phyloP scores from a whole-genome alignment of 2,797 vertebrate species.

The Sandelia bainsii region DNA sequence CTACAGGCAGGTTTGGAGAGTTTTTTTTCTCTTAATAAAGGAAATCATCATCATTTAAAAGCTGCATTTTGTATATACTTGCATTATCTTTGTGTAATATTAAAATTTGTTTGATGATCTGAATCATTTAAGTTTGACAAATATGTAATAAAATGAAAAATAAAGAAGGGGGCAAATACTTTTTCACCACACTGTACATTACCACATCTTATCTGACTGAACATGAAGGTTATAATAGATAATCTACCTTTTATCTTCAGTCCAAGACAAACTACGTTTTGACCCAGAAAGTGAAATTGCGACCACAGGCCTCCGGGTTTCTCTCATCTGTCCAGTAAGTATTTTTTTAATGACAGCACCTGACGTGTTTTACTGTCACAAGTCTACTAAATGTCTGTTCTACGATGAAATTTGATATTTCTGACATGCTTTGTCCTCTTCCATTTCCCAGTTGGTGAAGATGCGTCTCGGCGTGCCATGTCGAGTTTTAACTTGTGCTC shows the following conservation, averaged over 20 bases:
- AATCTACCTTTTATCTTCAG: conserved; percentile 71
- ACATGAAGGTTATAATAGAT: background rate
- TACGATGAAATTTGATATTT: background rate
- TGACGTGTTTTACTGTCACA: background rate
- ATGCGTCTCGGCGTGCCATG: conserved; percentile 97
- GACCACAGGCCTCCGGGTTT: conserved; percentile 96
- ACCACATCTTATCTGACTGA: background rate
- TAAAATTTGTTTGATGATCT: too few relatives aligned
- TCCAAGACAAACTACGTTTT: conserved; percentile 96
- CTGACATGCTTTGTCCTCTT: background rate
- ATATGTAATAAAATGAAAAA: too few relatives aligned
- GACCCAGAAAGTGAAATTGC: conserved; percentile 99
- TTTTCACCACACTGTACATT: background rate
- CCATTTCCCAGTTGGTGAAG: conserved; percentile 92
- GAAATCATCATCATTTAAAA: too few relatives aligned
- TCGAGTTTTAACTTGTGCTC: conserved; percentile 95
- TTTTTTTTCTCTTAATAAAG: too few relatives aligned
- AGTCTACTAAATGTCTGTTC: conserved; percentile 1
- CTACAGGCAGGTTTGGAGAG: too few relatives aligned
- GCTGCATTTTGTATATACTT: too few relatives aligned
- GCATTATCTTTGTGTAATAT: too few relatives aligned
- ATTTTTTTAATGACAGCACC: background rate
- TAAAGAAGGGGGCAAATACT: too few relatives aligned
- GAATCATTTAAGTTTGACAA: too few relatives aligned
- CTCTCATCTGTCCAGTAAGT: conserved; percentile 98